Conservation (phyloP, 2,113 vertebrate species). For the Chionodraco myersi region DNA sequence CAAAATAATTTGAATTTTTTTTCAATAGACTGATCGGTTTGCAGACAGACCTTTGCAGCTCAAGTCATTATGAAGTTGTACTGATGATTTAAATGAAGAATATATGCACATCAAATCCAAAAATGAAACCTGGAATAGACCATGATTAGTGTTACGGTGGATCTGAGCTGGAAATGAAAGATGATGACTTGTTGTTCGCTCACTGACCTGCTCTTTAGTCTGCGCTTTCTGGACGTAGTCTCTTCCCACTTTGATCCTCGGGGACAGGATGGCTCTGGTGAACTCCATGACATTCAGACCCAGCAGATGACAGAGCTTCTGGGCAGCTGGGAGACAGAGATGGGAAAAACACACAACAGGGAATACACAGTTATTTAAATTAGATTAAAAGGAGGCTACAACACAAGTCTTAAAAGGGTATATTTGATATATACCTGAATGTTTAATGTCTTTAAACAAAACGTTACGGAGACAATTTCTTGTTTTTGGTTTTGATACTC, state of each 20-base stretch:
- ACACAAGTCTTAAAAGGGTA: neutral
- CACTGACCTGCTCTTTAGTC: slow-evolving; percentile 96
- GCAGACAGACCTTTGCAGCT: too few relatives aligned
- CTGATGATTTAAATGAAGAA: too few relatives aligned
- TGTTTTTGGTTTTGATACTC: neutral
- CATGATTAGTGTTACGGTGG: neutral
- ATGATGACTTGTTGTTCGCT: neutral
- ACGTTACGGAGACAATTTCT: neutral
- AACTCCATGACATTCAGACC: slow-evolving; percentile 99
- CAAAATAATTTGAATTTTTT: too few relatives aligned
- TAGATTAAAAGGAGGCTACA: neutral
- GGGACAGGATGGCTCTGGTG: slow-evolving; percentile 95
- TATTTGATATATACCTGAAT: neutral
- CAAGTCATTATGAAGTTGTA: too few relatives aligned
- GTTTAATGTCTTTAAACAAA: neutral
- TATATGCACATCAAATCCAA: too few relatives aligned
- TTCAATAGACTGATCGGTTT: too few relatives aligned
- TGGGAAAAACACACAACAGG: neutral
- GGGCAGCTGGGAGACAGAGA: slow-evolving; percentile 86
- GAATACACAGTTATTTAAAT: neutral
- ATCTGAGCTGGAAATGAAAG: neutral
- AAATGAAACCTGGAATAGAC: neutral
- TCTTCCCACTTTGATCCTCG: slow-evolving; percentile 97
- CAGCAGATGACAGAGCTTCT: slow-evolving; percentile 97
- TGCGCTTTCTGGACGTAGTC: slow-evolving; percentile 99